Evolutionary conservation across 2,888 invertebrate genomes (phyloP).

Genomic region (Leucophora obtusa): DNA sequence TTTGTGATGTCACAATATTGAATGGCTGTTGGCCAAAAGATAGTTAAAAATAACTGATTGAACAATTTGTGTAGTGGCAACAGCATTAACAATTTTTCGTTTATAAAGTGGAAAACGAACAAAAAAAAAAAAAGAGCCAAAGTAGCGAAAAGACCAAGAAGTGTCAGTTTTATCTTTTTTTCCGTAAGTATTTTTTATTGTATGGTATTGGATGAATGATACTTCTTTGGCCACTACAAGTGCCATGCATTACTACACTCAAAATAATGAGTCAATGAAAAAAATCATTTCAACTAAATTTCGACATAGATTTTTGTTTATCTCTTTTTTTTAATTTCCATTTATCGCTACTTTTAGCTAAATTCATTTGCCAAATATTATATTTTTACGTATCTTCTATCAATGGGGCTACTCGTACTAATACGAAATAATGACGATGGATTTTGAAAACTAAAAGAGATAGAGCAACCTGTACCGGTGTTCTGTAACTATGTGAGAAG

Average conservation of each 20-base stretch:
- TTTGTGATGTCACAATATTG: constrained; percentile 21
- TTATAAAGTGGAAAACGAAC: background rate
- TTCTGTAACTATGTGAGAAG: too few relatives aligned
- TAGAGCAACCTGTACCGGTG: too few relatives aligned
- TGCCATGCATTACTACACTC: background rate
- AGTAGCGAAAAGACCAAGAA: constrained; percentile 31
- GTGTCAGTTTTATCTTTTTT: constrained; percentile 16
- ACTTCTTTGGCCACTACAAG: constrained; percentile 1
- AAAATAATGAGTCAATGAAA: too few relatives aligned
- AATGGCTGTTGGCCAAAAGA: constrained; percentile 28
- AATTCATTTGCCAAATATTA: too few relatives aligned
- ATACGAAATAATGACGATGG: too few relatives aligned
- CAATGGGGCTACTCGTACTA: too few relatives aligned
- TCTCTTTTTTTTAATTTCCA: too few relatives aligned
- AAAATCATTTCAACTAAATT: too few relatives aligned
- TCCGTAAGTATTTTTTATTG: background rate
- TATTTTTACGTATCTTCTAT: too few relatives aligned
- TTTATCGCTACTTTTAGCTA: too few relatives aligned
- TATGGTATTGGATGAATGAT: background rate
- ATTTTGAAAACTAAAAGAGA: too few relatives aligned
- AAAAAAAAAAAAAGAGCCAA: constrained; percentile 29
- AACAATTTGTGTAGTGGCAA: background rate
- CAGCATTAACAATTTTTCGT: background rate
- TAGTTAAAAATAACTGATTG: constrained; percentile 13
- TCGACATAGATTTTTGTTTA: too few relatives aligned